Evolutionary conservation across 2,113 vertebrate genomes (phyloP).

Genomic region (Catharus fuscescens): DNA sequence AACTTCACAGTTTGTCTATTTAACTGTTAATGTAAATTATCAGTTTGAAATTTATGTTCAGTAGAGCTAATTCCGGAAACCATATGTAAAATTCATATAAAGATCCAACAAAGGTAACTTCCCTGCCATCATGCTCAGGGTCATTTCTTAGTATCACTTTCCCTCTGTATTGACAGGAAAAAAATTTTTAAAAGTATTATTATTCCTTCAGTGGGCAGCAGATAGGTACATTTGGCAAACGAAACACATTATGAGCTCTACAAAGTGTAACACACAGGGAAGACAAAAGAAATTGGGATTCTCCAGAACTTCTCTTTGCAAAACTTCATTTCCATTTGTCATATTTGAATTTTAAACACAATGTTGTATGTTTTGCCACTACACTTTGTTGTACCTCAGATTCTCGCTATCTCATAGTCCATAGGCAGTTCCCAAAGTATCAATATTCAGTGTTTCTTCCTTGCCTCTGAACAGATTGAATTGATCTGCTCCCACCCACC

Average conservation of each 20-base stretch:
- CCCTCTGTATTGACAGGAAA: neutral
- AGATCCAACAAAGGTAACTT: conserved; percentile 22
- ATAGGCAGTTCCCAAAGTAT: neutral
- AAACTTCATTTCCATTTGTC: neutral
- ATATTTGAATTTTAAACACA: neutral
- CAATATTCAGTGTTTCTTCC: neutral
- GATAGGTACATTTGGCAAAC: conserved; percentile 25
- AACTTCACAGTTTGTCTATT: neutral
- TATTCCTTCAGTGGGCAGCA: neutral
- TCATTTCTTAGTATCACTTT: neutral
- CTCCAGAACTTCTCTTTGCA: neutral
- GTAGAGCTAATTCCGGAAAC: conserved; percentile 17
- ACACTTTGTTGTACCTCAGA: neutral
- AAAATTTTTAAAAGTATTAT: neutral
- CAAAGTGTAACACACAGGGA: neutral
- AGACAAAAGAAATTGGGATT: neutral
- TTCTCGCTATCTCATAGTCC: neutral
- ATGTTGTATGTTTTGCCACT: neutral
- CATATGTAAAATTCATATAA: neutral
- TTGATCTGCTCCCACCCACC: neutral
- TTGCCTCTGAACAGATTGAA: neutral
- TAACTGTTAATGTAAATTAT: neutral
- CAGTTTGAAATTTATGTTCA: neutral
- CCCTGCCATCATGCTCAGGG: neutral
- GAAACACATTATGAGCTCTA: neutral